Evolutionary conservation across 2,888 invertebrate genomes (phyloP).

Genomic region (Cheilosia soror): DNA sequence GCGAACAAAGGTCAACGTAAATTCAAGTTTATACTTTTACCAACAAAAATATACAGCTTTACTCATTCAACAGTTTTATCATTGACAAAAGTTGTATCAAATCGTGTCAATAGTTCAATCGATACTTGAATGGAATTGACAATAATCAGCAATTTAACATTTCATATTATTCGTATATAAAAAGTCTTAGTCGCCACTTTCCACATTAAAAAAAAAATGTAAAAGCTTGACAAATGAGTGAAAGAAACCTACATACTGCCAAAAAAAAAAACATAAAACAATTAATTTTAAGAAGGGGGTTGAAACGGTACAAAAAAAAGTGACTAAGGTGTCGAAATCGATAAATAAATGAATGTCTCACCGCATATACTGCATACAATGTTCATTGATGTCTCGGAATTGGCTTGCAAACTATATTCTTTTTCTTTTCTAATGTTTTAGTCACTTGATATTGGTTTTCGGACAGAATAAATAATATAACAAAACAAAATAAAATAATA

Average conservation of each 20-base stretch:
- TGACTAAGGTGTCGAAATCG: constrained; percentile 33
- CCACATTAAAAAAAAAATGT: background rate
- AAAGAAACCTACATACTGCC: background rate
- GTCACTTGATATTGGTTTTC: background rate
- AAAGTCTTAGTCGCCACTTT: background rate
- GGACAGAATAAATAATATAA: background rate
- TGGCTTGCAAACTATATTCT: background rate
- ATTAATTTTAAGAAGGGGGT: constrained; percentile 2
- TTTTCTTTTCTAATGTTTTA: background rate
- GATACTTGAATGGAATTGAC: background rate
- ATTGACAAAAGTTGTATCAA: background rate
- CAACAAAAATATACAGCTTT: background rate
- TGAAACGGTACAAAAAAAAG: background rate
- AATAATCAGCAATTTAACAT: background rate
- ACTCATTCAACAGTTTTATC: constrained; percentile 5
- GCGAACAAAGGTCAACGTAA: constrained; percentile 9
- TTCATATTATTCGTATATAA: background rate
- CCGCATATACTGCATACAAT: constrained; percentile 13
- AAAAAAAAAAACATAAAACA: background rate
- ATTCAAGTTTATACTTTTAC: background rate
- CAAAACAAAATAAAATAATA: background rate
- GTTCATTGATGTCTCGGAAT: background rate
- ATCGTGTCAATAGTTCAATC: constrained; percentile 8
- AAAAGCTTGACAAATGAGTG: background rate
- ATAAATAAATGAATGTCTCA: constrained; percentile 48